Evolutionary conservation across 2,888 invertebrate genomes (phyloP).

Genomic region (Lamproptera curius): DNA sequence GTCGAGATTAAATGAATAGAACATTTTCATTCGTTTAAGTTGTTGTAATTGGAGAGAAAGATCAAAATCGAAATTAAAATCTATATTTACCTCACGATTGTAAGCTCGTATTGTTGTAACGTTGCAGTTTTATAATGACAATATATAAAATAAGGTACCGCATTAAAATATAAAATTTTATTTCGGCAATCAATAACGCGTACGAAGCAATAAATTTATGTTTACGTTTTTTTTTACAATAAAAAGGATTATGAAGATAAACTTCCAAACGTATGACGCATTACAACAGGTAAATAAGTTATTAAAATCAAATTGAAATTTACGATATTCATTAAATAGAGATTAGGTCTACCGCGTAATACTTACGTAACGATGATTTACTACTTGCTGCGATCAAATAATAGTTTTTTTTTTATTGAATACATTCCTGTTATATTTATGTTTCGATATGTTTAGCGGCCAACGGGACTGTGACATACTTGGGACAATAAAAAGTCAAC

Average conservation of each 20-base stretch:
- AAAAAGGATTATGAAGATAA: slow-evolving; percentile 54
- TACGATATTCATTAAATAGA: slow-evolving; percentile 70
- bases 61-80: too few relatives aligned
- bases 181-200: too few relatives aligned
- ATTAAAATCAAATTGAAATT: slow-evolving; percentile 72
- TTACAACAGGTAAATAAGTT: slow-evolving; percentile 62
- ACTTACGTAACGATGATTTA: slow-evolving; percentile 53
- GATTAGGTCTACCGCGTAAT: slow-evolving; percentile 55
- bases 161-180: too few relatives aligned
- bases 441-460: slow-evolving; percentile 45
- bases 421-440: slow-evolving; percentile 64
- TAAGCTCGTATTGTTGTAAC: too few relatives aligned
- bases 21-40: slow-evolving; percentile 15
- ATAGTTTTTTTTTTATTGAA: slow-evolving; percentile 52
- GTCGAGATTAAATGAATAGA: slow-evolving; percentile 20
- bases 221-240: slow-evolving; percentile 28
- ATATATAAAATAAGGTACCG: too few relatives aligned
- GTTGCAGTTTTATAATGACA: too few relatives aligned
- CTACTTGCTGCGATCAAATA: slow-evolving; percentile 50
- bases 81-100: too few relatives aligned
- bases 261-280: slow-evolving; percentile 45
- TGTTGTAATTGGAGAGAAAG: neutral
- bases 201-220: too few relatives aligned
- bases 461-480: slow-evolving; percentile 65
- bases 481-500: slow-evolving; percentile 66